These are phyloP conservation scores for Antechinus flavipes DNA, from an alignment of 2,113 vertebrate genomes.

Conservation along the genomic window DNA sequence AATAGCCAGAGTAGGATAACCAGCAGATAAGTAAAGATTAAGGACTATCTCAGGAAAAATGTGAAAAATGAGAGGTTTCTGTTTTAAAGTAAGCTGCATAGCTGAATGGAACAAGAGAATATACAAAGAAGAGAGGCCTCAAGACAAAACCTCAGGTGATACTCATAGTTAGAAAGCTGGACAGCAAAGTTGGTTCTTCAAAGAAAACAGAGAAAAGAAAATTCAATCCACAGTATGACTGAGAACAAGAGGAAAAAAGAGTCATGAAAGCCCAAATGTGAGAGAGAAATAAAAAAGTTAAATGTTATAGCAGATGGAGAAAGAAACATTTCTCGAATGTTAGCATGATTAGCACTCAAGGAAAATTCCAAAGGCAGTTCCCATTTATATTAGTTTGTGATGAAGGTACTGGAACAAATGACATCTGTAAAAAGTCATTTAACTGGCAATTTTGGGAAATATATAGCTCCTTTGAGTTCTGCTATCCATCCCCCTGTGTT, in stretches of 20 bases:
- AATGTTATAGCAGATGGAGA: not conserved
- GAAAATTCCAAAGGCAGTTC: not conserved
- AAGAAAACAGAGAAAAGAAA: not conserved
- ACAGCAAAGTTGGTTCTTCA: not conserved
- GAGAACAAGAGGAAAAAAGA: not conserved
- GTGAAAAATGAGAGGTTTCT: not conserved
- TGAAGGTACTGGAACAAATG: not conserved
- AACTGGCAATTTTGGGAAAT: not conserved
- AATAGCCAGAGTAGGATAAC: not conserved
- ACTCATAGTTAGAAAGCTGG: not conserved
- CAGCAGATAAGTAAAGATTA: not conserved
- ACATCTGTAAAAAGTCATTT: not conserved
- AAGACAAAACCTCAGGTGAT: not conserved
- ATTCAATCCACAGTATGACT: not conserved
- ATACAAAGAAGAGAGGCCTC: not conserved
- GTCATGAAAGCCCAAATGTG: not conserved
- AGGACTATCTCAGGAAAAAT: not conserved
- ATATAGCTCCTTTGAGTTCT: constrained; percentile 89
- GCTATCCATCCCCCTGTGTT: constrained; percentile 92
- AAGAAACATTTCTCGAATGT: not conserved
- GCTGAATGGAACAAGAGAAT: not conserved
- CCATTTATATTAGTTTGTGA: not conserved
- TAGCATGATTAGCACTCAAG: not conserved
- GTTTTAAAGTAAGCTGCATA: not conserved
- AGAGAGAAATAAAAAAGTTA: not conserved